A percentile compares a stretch with the other conserved stretches of the same genome.
Conservation (phyloP, 2,113 vertebrate species). For the Eira barbara region DNA sequence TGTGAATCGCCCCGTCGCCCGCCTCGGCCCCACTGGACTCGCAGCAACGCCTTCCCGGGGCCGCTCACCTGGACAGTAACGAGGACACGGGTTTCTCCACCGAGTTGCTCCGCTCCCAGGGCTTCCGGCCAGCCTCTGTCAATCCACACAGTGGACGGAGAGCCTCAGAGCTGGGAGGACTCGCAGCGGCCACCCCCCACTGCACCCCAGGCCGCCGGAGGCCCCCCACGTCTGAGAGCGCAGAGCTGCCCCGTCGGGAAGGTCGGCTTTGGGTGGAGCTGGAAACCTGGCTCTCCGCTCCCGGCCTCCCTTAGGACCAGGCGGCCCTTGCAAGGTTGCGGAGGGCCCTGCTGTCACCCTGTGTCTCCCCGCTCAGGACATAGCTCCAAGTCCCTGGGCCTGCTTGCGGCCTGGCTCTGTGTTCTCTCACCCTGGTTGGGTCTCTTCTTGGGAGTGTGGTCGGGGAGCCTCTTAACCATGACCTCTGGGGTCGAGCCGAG, state of each 20-base stretch:
- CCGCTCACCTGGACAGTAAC: slow-evolving; percentile 92
- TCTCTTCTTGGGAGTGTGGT: neutral
- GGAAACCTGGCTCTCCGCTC: neutral
- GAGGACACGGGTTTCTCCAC: slow-evolving; percentile 93
- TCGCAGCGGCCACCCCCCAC: neutral
- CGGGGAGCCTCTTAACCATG: neutral
- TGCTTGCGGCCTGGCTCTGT: accelerated
- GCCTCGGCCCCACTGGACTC: accelerated
- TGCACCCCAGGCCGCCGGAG: neutral
- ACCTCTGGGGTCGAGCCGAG: accelerated
- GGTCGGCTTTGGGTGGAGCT: neutral
- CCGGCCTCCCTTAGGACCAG: neutral
- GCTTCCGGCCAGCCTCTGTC: slow-evolving; percentile 94
- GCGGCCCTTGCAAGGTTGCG: neutral
- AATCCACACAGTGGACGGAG: neutral
- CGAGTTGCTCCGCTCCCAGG: slow-evolving; percentile 98
- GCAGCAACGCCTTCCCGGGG: neutral
- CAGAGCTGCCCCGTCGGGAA: neutral
- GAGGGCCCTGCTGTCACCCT: neutral
- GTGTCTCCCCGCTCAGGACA: accelerated
- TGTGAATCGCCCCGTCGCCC: slow-evolving; percentile 54
- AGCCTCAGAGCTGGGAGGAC: neutral
- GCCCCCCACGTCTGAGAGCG: neutral
- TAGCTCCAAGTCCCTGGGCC: neutral
- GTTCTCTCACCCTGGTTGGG: neutral